Base-by-base conservation (phyloP, 2,888 invertebrate species). In the Euspilapteryx auroguttella region DNA sequence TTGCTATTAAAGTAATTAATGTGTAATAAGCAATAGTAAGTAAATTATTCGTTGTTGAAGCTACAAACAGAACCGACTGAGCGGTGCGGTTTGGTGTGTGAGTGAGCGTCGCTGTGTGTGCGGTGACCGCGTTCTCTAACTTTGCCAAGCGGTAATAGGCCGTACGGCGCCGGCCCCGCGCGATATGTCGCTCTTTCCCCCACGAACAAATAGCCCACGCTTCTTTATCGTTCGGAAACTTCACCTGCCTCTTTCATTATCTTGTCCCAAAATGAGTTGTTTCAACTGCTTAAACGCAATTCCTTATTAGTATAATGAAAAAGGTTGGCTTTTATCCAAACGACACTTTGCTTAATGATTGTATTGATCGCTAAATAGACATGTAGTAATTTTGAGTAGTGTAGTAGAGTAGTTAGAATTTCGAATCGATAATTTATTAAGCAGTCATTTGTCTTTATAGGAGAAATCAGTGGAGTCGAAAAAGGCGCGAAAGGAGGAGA, bases 401-500 rank as follows among this genome's bases (percentile, higher is more conserved):
- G 24, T 30, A 32, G 12, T 34, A 22, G 26, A 25, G 31, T 33
- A 26, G 21, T 34, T 21, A 26, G 20, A 14, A 14, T 32, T 50
- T 50, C 11, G 23, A 23, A 23, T 10, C 11, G 5, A n/a, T 23
- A 5, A 8, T 10, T 6, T n/a, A n/a, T 8, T 10, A 7, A 10
- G 5, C 11, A 23, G 5, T 23, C 41, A 10, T 32, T 27, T 25
- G 28, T 30, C 14, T 21, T 15, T 45, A 27, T 56, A 87, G 86
- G 87, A 87, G 40, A 87, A 87, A 69, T 76, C 75, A 39, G 84
- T 86, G 32, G 87, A 87, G 34, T 81, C 82, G 40, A 88, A 88
- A 76, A 87, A 87, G 71, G 83, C 84, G 66, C 86, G 85, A 77
- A 87, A 86, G 71, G 87, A 87, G 52, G 87, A 87, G 54, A 87